phyloP scores from a whole-genome alignment of 1,140 invertebrate genomes.

The Drosophila melanica region DNA sequence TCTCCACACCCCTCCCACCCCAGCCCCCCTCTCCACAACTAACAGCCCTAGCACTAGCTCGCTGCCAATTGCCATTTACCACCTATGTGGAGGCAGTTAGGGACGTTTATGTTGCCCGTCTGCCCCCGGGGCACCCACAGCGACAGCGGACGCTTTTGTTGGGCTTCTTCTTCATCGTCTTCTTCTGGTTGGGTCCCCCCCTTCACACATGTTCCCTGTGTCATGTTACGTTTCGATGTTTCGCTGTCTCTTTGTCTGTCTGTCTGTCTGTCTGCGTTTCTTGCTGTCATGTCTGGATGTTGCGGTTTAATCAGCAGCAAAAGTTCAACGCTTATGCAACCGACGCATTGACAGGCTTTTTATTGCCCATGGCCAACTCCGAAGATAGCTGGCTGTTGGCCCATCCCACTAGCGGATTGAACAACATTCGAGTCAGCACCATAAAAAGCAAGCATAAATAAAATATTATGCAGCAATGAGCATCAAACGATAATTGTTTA shows the following conservation, averaged over 20 bases:
- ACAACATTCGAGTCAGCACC: not conserved
- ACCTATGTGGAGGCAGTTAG: slow-evolving; percentile 20
- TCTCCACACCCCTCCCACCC: not conserved
- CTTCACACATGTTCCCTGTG: slow-evolving; percentile 8
- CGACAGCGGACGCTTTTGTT: slow-evolving; percentile 47
- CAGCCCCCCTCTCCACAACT: not conserved
- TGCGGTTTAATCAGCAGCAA: slow-evolving; percentile 34
- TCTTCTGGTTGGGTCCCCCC: too few species aligned
- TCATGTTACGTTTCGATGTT: slow-evolving; percentile 30
- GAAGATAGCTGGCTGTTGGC: too few species aligned
- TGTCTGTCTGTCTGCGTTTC: slow-evolving; percentile 10
- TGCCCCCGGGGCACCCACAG: slow-evolving; percentile 19
- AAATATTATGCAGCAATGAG: slow-evolving; percentile 3
- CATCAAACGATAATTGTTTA: not conserved
- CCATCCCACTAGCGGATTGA: not conserved
- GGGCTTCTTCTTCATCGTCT: not conserved
- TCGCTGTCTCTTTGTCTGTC: slow-evolving; percentile 3
- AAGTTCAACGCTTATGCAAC: slow-evolving; percentile 35
- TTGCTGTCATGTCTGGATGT: slow-evolving; percentile 26
- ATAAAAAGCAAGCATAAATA: slow-evolving; percentile 14
- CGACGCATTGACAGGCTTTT: slow-evolving; percentile 3
- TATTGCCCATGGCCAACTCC: not conserved
- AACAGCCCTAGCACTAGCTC: not conserved
- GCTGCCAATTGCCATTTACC: slow-evolving; percentile 23
- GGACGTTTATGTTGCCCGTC: not conserved